Evolutionary conservation across 53 echinoderm and acorn worm species (phyloP).

Genomic region (Luidia sarsii): DNA sequence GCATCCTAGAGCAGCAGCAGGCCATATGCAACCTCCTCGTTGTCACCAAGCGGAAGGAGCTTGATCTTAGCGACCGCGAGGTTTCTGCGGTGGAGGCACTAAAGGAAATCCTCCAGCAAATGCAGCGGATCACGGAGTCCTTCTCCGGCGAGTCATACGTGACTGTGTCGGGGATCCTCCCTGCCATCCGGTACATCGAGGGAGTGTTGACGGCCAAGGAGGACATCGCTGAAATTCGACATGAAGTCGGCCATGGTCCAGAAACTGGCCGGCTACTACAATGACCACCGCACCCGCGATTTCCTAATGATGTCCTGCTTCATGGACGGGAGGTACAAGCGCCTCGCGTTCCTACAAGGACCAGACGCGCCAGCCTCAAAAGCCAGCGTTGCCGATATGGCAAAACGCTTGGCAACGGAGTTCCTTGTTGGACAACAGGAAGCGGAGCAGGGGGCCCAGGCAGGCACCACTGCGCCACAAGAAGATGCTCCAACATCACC

Average conservation of each 20-base stretch:
- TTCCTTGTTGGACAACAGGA: neutral
- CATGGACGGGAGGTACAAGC: conserved; percentile 22
- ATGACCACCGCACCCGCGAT: neutral
- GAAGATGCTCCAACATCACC: neutral
- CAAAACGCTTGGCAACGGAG: neutral
- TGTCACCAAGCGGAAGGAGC: neutral
- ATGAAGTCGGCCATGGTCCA: conserved; percentile 13
- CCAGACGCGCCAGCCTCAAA: neutral
- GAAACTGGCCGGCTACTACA: neutral
- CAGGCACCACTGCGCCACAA: too few relatives aligned
- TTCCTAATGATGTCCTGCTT: neutral
- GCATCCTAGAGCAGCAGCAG: conserved; percentile 22
- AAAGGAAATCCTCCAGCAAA: neutral
- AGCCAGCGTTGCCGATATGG: neutral
- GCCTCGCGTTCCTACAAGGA: neutral
- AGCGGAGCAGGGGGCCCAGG: too few relatives aligned
- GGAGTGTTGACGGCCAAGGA: neutral
- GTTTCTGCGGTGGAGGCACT: neutral
- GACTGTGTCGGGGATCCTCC: conserved; percentile 13
- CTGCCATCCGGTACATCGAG: neutral
- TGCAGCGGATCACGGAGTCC: neutral
- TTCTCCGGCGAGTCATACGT: conserved; percentile 6
- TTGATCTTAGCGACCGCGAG: neutral
- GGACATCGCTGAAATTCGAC: neutral
- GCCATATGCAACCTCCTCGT: conserved; percentile 1